phyloP scores from a whole-genome alignment of 1,140 invertebrate species.

The Drosophila willistoni region DNA sequence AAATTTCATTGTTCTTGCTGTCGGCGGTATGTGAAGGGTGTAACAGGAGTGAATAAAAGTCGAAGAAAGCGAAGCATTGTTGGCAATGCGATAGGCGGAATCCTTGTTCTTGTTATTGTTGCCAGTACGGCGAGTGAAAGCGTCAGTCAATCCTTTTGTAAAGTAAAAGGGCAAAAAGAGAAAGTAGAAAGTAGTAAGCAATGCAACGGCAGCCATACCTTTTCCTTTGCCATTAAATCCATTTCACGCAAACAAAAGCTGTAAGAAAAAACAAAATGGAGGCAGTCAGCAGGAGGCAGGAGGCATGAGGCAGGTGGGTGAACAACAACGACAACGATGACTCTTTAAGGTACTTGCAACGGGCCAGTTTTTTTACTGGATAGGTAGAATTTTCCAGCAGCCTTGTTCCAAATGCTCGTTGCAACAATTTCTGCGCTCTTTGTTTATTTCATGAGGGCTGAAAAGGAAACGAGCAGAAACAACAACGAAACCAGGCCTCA shows the following conservation, averaged over 20 bases:
- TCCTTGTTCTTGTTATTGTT: conserved; percentile 40
- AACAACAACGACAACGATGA: conserved; percentile 7
- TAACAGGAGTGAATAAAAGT: conserved; percentile 35
- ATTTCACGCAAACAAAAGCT: conserved; percentile 53
- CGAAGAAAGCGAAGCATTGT: conserved; percentile 33
- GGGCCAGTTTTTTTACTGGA: conserved; percentile 14
- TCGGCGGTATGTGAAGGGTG: neutral
- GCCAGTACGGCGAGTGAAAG: conserved; percentile 25
- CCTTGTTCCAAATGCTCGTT: conserved; percentile 61
- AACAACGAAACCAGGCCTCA: conserved; percentile 25
- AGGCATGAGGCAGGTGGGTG: neutral
- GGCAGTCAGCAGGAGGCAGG: neutral
- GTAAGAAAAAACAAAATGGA: neutral
- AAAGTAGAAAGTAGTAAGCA: conserved; percentile 19
- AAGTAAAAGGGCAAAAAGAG: conserved; percentile 15
- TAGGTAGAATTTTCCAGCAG: conserved; percentile 35
- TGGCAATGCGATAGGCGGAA: conserved; percentile 14
- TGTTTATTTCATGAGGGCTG: conserved; percentile 49
- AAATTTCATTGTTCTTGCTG: conserved; percentile 61
- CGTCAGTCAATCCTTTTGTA: conserved; percentile 6
- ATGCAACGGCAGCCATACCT: conserved; percentile 4
- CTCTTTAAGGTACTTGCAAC: conserved; percentile 46
- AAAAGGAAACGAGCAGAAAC: conserved; percentile 41
- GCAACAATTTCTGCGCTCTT: conserved; percentile 58
- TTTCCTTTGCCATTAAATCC: conserved; percentile 53